Percentiles rank a stretch among this genome's conserved stretches.
Conservation (phyloP, 2,888 invertebrate species). For the Mythimna impura region DNA sequence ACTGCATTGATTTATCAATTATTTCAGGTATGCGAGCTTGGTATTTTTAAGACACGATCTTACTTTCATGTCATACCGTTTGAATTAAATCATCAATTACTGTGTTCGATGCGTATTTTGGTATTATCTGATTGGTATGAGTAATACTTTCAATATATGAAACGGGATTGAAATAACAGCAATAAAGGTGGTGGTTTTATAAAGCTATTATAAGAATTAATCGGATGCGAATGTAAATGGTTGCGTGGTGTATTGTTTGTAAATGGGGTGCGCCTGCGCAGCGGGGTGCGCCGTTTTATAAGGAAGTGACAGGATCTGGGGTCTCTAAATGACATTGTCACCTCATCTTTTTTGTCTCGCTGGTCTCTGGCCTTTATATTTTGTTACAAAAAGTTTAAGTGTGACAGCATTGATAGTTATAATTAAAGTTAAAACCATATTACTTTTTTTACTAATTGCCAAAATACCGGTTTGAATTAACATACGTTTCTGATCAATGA, state of each 20-base stretch:
- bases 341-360: constrained; percentile 38
- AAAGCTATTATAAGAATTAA: constrained; percentile 70
- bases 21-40: constrained; percentile 86
- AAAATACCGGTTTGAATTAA: background rate
- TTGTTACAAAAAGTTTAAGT: constrained; percentile 19
- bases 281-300: constrained; percentile 77
- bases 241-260: constrained; percentile 83
- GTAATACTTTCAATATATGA: constrained; percentile 74
- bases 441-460: constrained; percentile 1
- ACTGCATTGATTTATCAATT: constrained; percentile 90
- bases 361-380: background rate
- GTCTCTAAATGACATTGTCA: constrained; percentile 63
- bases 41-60: constrained; percentile 88
- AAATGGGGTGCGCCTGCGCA: constrained; percentile 80
- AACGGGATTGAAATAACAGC: constrained; percentile 62
- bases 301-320: constrained; percentile 71
- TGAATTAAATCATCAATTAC: constrained; percentile 88
- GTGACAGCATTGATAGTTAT: background rate
- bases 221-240: constrained; percentile 72
- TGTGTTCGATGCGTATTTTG: constrained; percentile 79
- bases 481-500: background rate
- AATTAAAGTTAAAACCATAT: background rate
- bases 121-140: constrained; percentile 86
- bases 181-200: constrained; percentile 57
- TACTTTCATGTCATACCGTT: constrained; percentile 88